A percentile compares a stretch with the other conserved stretches of the same genome.
phyloP scores from a whole-genome alignment of 2,113 vertebrate genomes.

The Sterrhoptilus dennistouni region DNA sequence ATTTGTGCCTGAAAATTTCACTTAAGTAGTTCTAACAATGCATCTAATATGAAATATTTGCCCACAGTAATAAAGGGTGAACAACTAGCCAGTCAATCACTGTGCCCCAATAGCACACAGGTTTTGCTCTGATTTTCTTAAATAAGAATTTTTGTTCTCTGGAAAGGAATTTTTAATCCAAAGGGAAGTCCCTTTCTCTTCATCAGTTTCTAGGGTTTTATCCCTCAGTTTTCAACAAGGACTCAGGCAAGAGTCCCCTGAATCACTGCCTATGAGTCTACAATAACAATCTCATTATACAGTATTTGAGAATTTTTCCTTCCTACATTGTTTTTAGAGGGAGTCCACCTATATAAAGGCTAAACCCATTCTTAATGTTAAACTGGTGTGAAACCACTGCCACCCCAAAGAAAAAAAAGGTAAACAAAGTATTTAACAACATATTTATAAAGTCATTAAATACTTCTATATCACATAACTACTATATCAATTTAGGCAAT shows the following conservation, averaged over 20 bases:
- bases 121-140: neutral
- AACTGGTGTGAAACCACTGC: neutral
- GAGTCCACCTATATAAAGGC: neutral
- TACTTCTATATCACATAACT: neutral
- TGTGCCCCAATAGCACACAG: fast-evolving
- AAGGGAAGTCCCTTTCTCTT: neutral
- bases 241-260: neutral
- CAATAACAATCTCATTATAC: neutral
- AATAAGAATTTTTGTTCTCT: neutral
- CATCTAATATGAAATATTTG: neutral
- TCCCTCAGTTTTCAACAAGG: neutral
- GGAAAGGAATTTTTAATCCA: neutral
- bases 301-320: neutral
- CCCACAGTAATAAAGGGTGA: neutral
- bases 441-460: neutral
- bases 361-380: neutral
- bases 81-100: neutral
- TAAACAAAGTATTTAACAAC: neutral
- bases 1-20: neutral
- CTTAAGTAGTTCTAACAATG: neutral
- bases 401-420: neutral
- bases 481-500: neutral
- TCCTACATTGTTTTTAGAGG: neutral
- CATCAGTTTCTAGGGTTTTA: neutral
- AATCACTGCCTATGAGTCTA: neutral